Evolutionary conservation across 2,888 invertebrate species (phyloP).

Genomic region (Julus scanicus): DNA sequence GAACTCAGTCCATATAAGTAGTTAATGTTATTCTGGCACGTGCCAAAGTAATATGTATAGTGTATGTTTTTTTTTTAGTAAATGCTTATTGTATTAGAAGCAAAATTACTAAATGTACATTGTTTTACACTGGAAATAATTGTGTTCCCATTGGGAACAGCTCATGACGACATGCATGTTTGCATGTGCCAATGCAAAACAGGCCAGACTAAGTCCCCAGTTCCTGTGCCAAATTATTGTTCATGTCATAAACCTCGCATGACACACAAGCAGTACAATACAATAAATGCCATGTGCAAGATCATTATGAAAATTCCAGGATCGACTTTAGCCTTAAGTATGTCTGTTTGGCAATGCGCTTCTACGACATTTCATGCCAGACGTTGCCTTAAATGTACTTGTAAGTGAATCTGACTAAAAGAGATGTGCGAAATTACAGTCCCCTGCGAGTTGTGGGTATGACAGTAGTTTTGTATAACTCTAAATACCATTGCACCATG

Average conservation of each 20-base stretch:
- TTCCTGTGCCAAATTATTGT: background rate
- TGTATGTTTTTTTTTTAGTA: no score
- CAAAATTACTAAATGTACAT: no score
- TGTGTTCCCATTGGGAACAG: background rate
- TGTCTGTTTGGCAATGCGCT: background rate
- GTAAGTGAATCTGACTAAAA: conserved; percentile 22
- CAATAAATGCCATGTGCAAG: conserved; percentile 24
- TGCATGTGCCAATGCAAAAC: background rate
- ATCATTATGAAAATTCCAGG: conserved; percentile 36
- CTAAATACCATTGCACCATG: conserved; percentile 7
- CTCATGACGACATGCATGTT: background rate
- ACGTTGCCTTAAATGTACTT: conserved; percentile 11
- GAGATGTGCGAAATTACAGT: background rate
- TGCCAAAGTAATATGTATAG: no score
- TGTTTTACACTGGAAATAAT: no score
- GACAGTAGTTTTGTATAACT: background rate
- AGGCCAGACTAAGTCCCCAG: background rate
- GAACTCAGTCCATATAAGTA: no score
- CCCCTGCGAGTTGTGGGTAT: background rate
- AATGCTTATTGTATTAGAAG: no score
- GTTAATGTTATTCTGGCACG: no score
- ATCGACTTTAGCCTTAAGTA: background rate
- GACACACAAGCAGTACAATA: conserved; percentile 3
- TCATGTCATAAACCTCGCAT: background rate
- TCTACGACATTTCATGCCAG: background rate